A percentile compares a stretch with the other conserved stretches of the same genome.
Conservation (phyloP, 2,888 invertebrate species). For the Morpho helenor region DNA sequence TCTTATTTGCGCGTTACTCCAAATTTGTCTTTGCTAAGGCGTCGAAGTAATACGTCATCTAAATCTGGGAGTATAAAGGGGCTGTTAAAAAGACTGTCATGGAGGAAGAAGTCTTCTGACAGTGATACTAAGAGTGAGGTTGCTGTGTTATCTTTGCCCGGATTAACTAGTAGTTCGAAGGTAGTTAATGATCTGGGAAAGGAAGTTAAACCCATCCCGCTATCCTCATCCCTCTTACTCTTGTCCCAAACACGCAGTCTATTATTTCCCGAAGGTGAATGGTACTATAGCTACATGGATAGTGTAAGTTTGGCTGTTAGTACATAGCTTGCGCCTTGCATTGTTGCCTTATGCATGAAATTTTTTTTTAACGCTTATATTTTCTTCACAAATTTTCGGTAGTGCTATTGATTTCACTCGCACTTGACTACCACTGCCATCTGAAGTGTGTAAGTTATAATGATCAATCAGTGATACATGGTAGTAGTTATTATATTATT, state of each 20-base stretch:
- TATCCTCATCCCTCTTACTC: constrained; percentile 58
- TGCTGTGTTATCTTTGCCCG: constrained; percentile 58
- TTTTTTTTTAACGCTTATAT: no score
- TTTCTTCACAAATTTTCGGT: no score
- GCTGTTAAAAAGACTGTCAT: constrained; percentile 47
- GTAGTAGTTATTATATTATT: no score
- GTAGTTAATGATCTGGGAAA: constrained; percentile 57
- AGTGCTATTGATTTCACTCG: no score
- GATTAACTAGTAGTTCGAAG: constrained; percentile 52
- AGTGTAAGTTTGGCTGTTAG: constrained; percentile 66
- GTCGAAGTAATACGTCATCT: constrained; percentile 42
- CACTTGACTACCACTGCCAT: no score
- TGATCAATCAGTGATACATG: no score
- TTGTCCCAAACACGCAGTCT: constrained; percentile 60
- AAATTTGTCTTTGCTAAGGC: constrained; percentile 51
- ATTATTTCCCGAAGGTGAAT: constrained; percentile 61
- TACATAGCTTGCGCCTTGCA: constrained; percentile 37
- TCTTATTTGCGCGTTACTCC: constrained; percentile 54
- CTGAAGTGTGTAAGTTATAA: no score
- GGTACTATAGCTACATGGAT: constrained; percentile 73
- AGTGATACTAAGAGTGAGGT: constrained; percentile 50
- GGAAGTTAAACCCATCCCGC: constrained; percentile 55
- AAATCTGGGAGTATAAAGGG: constrained; percentile 50
- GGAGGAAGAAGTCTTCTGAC: constrained; percentile 42
- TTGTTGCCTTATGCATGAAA: constrained; percentile 22